phyloP scores from a whole-genome alignment of 2,888 invertebrate genomes.

The Xestia rhomboidea region DNA sequence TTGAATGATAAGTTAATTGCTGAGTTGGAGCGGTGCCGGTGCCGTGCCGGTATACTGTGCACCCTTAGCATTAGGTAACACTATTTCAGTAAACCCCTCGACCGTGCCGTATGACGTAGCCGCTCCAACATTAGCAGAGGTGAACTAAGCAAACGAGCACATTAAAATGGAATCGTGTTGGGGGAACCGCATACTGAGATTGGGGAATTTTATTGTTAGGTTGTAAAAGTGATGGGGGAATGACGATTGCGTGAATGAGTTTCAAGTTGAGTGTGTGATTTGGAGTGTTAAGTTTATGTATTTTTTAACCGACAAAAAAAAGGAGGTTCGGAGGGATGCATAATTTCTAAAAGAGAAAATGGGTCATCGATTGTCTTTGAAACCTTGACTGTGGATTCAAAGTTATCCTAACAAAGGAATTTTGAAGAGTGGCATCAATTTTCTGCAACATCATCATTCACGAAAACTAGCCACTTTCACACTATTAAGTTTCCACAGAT shows the following conservation, averaged over 20 bases:
- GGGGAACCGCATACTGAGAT: slow-evolving; percentile 54
- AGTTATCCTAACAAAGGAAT: no score
- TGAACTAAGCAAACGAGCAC: slow-evolving; percentile 68
- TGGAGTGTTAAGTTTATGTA: background rate
- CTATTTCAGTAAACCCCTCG: slow-evolving; percentile 44
- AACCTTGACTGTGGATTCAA: background rate
- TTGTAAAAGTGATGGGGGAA: slow-evolving; percentile 28
- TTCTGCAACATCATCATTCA: no score
- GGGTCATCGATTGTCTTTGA: background rate
- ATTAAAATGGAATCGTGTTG: slow-evolving; percentile 67
- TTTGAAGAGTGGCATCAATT: no score
- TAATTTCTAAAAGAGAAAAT: no score
- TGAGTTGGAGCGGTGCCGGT: no score
- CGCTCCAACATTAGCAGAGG: slow-evolving; percentile 63
- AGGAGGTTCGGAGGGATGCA: no score
- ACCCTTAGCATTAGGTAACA: background rate
- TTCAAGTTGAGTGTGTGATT: slow-evolving; percentile 38
- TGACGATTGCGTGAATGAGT: slow-evolving; percentile 23
- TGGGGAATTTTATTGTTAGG: slow-evolving; percentile 43
- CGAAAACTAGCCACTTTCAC: no score
- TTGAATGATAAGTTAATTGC: no score
- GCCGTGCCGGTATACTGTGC: no score
- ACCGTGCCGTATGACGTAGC: slow-evolving; percentile 52
- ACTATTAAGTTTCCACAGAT: background rate
- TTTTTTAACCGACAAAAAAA: background rate